Evolutionary conservation across 2,797 vertebrate species (phyloP).

Genomic region (Hephaestus fuliginosus): DNA sequence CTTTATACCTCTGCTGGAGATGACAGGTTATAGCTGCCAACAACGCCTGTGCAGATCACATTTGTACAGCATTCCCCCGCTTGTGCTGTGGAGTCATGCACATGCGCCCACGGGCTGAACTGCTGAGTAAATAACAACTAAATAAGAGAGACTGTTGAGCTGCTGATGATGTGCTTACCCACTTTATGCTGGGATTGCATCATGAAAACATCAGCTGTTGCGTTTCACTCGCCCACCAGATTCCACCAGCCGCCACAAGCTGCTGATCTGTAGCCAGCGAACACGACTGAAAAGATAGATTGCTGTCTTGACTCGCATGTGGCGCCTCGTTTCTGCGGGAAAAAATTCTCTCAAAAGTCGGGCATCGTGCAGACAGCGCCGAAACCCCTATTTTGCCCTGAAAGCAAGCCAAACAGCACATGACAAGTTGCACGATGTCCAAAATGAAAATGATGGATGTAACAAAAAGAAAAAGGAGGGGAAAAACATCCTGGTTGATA

Average conservation of each 20-base stretch:
- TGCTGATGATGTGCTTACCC: constrained; percentile 59
- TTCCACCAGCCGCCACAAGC: constrained; percentile 41
- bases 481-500: constrained; percentile 11
- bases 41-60: constrained; percentile 11
- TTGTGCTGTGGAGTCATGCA: constrained; percentile 31
- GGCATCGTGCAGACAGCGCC: neutral
- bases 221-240: constrained; percentile 57
- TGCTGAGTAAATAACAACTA: constrained; percentile 56
- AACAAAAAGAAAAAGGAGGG: neutral
- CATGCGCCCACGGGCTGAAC: constrained; percentile 49
- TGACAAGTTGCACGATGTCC: constrained; percentile 26
- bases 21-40: constrained; percentile 20
- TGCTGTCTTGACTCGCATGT: constrained; percentile 20
- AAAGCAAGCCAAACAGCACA: constrained; percentile 12
- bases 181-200: constrained; percentile 69
- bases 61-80: neutral
- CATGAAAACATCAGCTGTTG: constrained; percentile 73
- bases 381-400: neutral
- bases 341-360: neutral
- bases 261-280: constrained; percentile 51
- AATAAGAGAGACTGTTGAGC: constrained; percentile 53
- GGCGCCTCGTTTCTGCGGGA: constrained; percentile 3
- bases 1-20: neutral
- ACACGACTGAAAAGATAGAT: constrained; percentile 38
- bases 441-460: constrained; percentile 26